These are phyloP conservation scores for Peromyscus melanophrys DNA, from an alignment of 2,797 vertebrate genomes.

Conservation along the genomic window DNA sequence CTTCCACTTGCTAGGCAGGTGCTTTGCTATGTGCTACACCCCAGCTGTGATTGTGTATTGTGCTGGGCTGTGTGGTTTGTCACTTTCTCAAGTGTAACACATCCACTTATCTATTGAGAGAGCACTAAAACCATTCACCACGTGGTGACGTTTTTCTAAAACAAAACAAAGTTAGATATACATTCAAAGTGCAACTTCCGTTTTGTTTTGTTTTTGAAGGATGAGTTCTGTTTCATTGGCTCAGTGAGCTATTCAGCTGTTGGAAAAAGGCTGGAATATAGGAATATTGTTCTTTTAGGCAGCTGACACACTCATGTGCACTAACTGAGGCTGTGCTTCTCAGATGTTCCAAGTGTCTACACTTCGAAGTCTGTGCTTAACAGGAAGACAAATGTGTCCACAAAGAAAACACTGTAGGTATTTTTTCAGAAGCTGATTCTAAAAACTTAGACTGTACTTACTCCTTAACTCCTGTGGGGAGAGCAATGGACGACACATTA, in stretches of 20 bases:
- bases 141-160: conserved; percentile 59
- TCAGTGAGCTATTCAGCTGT: conserved; percentile 5
- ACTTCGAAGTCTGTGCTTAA: conserved; percentile 28
- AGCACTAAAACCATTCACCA: conserved; percentile 65
- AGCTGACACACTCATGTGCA: background rate
- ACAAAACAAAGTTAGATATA: background rate
- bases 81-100: background rate
- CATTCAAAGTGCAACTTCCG: background rate
- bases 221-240: background rate
- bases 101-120: background rate
- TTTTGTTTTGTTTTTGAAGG: background rate
- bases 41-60: background rate
- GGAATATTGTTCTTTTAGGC: conserved; percentile 45
- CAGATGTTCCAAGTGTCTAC: background rate
- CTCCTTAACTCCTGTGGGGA: background rate
- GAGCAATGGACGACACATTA: background rate
- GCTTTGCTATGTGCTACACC: background rate
- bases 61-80: background rate
- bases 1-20: background rate
- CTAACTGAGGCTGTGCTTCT: background rate
- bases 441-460: background rate
- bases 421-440: background rate
- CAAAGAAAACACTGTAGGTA: background rate
- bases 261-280: background rate
- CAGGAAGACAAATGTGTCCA: background rate